phyloP scores from a whole-genome alignment of 2,113 vertebrate species.

The Perognathus longimembris region DNA sequence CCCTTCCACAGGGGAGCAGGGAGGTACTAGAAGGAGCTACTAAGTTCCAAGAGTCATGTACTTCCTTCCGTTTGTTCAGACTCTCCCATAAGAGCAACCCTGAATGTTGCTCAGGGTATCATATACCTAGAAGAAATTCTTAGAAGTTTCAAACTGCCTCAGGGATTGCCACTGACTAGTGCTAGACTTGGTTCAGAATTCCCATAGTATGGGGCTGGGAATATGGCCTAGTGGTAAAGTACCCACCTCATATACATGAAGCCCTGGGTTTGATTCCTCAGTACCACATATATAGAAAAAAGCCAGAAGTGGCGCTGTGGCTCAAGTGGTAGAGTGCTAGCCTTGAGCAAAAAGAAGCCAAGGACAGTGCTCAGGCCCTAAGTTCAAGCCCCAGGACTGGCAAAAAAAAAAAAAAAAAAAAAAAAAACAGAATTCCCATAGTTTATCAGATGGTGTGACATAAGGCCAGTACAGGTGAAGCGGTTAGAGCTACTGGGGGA shows the following conservation, averaged over 20 bases:
- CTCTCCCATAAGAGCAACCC: neutral
- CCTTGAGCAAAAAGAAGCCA: no score
- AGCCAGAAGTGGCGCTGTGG: no score
- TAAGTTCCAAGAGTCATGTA: neutral
- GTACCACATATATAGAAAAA: no score
- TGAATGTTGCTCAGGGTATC: neutral
- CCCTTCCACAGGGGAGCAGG: neutral
- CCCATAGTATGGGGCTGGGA: no score
- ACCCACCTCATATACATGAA: no score
- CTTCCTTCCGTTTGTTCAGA: constrained; percentile 15
- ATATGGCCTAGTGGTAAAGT: no score
- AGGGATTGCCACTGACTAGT: neutral
- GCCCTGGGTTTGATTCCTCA: no score
- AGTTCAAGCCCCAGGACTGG: no score
- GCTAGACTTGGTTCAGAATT: neutral
- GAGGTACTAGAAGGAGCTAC: neutral
- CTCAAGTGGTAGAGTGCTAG: no score
- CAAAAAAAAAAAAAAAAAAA: no score
- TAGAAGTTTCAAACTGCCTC: neutral
- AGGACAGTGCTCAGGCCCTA: no score
- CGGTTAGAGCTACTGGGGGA: neutral
- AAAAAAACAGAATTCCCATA: neutral
- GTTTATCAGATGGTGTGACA: neutral
- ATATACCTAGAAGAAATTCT: neutral
- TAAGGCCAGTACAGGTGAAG: neutral